Evolutionary conservation across 2,113 vertebrate species (phyloP).

Genomic region (Piprites chloris): DNA sequence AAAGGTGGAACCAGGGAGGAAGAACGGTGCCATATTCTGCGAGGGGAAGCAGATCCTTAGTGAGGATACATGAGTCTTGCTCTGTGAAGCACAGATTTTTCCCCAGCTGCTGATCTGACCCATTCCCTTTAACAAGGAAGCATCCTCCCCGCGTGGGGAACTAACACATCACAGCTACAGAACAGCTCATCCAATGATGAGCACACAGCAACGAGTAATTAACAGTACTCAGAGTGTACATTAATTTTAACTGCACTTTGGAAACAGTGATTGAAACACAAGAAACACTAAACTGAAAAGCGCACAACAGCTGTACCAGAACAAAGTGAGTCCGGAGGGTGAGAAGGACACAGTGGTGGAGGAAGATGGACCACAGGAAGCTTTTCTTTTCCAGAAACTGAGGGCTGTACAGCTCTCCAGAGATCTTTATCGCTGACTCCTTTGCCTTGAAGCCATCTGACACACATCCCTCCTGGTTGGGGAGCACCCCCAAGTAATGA

Average conservation of each 20-base stretch:
- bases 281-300: neutral
- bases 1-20: neutral
- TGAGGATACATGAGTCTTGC: rapidly evolving
- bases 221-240: neutral
- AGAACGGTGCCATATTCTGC: neutral
- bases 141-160: neutral
- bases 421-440: neutral
- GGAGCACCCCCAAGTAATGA: neutral
- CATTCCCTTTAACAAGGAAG: neutral
- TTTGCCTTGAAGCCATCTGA: neutral
- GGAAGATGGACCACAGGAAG: neutral
- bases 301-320: neutral
- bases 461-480: neutral
- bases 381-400: neutral
- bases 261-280: neutral
- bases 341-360: neutral
- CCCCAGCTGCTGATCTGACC: neutral
- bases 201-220: neutral
- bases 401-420: neutral
- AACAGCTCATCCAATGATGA: neutral
- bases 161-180: neutral
- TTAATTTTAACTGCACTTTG: neutral
- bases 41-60: neutral
- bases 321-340: neutral
- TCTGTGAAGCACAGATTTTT: neutral